phyloP scores from a whole-genome alignment of 2,888 invertebrate species.

The Blastobasis adustella region DNA sequence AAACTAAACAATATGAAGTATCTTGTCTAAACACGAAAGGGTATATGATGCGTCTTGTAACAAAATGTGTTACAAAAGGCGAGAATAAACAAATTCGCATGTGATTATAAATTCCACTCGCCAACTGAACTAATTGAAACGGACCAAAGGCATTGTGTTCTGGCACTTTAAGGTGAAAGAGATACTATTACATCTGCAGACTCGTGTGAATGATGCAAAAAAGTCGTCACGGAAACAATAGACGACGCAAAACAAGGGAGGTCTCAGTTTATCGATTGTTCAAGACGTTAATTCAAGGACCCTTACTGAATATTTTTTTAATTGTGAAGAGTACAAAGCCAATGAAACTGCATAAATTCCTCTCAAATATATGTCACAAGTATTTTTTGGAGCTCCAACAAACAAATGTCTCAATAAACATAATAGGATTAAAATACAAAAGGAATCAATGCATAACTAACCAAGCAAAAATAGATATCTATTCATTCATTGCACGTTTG shows the following conservation, averaged over 20 bases:
- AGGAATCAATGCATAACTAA: background rate
- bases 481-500: too few relatives aligned
- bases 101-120: slow-evolving; percentile 33
- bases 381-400: too few relatives aligned
- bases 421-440: slow-evolving; percentile 2
- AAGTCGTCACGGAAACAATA: slow-evolving; percentile 11
- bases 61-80: background rate
- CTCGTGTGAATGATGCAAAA: slow-evolving; percentile 32
- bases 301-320: too few relatives aligned
- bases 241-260: background rate
- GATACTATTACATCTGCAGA: slow-evolving; percentile 17
- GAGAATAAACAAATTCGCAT: slow-evolving; percentile 21
- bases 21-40: too few relatives aligned
- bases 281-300: too few relatives aligned
- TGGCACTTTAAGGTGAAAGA: slow-evolving; percentile 29
- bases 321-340: too few relatives aligned
- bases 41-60: too few relatives aligned
- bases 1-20: too few relatives aligned
- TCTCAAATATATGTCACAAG: too few relatives aligned
- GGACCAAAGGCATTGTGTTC: slow-evolving; percentile 38
- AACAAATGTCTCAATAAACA: background rate
- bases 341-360: too few relatives aligned
- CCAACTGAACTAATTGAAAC: slow-evolving; percentile 40
- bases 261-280: too few relatives aligned
- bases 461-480: background rate